Evolutionary conservation across 30 jellyfish, hydroid and myxozoan species (phyloP).

Genomic region (Sanderia malayensis): DNA sequence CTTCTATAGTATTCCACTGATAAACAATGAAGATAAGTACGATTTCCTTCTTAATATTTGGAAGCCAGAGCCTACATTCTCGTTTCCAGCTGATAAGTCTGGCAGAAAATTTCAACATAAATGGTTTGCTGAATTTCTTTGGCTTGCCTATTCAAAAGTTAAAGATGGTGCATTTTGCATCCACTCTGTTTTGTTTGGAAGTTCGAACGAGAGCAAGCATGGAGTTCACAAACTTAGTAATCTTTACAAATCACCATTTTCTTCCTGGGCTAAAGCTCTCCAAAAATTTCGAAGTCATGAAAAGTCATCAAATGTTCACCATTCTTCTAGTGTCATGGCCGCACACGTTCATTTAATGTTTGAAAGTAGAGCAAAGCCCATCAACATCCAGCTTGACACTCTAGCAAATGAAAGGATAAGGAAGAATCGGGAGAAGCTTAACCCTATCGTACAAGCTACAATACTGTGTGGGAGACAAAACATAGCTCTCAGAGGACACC

Average conservation of each 20-base stretch:
- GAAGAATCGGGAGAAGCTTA: slow-evolving; percentile 30
- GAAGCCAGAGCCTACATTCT: slow-evolving; percentile 21
- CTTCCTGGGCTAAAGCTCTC: slow-evolving; percentile 24
- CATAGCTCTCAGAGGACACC: too few species aligned
- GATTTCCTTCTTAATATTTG: slow-evolving; percentile 3
- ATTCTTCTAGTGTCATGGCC: slow-evolving; percentile 22
- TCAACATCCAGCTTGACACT: slow-evolving; percentile 13
- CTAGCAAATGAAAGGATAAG: background rate
- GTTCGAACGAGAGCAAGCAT: slow-evolving; percentile 14
- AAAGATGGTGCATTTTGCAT: slow-evolving; percentile 72
- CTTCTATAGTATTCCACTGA: background rate
- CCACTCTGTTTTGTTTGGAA: slow-evolving; percentile 45
- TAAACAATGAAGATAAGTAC: background rate
- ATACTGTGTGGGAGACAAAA: too few species aligned
- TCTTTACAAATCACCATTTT: slow-evolving; percentile 34
- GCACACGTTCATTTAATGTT: background rate
- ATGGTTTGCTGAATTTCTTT: slow-evolving; percentile 33
- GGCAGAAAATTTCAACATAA: slow-evolving; percentile 44
- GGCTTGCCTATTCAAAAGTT: slow-evolving; percentile 52
- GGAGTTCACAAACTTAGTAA: slow-evolving; percentile 11
- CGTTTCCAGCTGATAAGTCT: slow-evolving; percentile 20
- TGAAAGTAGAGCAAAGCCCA: slow-evolving; percentile 1
- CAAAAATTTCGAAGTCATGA: slow-evolving; percentile 28
- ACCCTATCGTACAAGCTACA: slow-evolving; percentile 55
- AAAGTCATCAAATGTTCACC: slow-evolving; percentile 13